Evolutionary conservation across 2,797 vertebrate genomes (phyloP), one percentile per base, ranked within the genome.

Genomic region (Atherinosoma microstoma): DNA sequence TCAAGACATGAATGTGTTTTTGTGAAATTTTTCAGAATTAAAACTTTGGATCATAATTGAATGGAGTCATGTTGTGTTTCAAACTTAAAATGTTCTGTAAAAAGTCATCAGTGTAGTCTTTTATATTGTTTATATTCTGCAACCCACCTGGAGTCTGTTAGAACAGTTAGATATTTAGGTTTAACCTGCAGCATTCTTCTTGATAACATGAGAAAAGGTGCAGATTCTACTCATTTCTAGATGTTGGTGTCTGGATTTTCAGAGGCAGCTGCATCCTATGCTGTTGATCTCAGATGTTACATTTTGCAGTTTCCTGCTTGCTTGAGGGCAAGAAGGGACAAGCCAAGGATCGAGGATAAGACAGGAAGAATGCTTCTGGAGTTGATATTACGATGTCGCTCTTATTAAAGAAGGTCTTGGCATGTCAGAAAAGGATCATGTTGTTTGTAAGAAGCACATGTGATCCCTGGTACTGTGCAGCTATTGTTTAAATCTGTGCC

Each of bases 271-370:
- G 57, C 79, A 82, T 86, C 69, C 58, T 51, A 10, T 60, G 66
- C 75, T 84, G 84, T 73, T 79, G 75, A 84, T 79, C 76, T 90
- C 71, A 75, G 72, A 84, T 83, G 76, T 82, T 76, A 85, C 75
- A 66, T 87, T 72, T 76, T 35, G 73, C 47, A 79, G 70, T 75
- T 88, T 88, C 79, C 82, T 90, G 81, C 80, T 85, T 12, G 90
- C 90, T 90, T 2, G 60, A 81, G 87, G 91, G 89, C 91, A 92
- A 92, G 91, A 93, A 90, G 80, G 89, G 87, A 92, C 93, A 93
- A 87, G 93, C 89, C 79, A 30, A 47, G 77, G 78, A 82, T 86
- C 3, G 40, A 70, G 85, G 85, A 63, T 75, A 76, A 86, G 89
- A 87, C 75, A 49, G 87, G 77, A 90, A 87, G 90, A 91, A 92